phyloP scores from a whole-genome alignment of 2,113 vertebrate genomes.

The Balaeniceps rex region DNA sequence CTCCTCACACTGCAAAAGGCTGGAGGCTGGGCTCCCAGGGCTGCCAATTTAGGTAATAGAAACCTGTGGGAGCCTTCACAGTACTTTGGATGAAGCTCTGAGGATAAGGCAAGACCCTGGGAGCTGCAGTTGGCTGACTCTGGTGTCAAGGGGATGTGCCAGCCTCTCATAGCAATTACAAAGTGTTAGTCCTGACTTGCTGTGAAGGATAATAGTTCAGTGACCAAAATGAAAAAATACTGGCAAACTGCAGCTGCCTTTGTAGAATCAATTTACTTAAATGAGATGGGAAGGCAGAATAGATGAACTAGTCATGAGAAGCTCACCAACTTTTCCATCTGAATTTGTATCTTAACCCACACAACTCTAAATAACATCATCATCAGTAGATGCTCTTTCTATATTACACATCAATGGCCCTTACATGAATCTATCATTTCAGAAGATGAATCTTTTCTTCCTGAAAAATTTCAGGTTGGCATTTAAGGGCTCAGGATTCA shows the following conservation, averaged over 20 bases:
- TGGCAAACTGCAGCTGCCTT: neutral
- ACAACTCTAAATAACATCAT: neutral
- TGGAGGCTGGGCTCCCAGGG: neutral
- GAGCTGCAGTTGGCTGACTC: neutral
- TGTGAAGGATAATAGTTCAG: neutral
- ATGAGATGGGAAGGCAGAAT: neutral
- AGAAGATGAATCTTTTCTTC: neutral
- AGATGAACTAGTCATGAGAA: neutral
- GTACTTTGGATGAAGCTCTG: neutral
- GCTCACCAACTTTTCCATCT: neutral
- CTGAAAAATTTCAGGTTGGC: neutral
- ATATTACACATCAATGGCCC: neutral
- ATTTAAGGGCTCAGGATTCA: neutral
- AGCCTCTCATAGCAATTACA: slow-evolving; percentile 39
- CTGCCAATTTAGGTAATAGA: neutral
- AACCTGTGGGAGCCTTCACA: neutral
- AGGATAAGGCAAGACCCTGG: neutral
- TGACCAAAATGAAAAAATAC: neutral
- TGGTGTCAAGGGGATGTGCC: neutral
- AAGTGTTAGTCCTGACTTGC: neutral
- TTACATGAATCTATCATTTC: neutral
- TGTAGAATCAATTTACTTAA: neutral
- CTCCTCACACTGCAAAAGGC: neutral
- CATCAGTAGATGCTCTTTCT: neutral
- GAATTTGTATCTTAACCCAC: neutral